Evolutionary conservation across 2,888 invertebrate genomes (phyloP).

Genomic region (Drosophila limbata): DNA sequence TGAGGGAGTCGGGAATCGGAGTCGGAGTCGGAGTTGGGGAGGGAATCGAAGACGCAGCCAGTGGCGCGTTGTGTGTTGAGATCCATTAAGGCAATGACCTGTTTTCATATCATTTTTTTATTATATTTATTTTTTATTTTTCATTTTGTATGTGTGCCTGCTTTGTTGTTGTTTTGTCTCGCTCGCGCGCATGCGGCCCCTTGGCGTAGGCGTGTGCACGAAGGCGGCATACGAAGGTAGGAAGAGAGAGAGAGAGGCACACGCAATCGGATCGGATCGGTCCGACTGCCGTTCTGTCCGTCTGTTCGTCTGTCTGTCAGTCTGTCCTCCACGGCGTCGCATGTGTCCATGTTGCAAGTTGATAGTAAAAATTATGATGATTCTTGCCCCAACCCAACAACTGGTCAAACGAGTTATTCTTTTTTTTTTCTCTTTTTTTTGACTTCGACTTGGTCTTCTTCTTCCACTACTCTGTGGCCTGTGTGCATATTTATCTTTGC

Average conservation of each 20-base stretch:
- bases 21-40: slow-evolving; percentile 11
- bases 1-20: slow-evolving; percentile 26
- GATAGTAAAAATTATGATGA: slow-evolving; percentile 82
- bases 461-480: slow-evolving; percentile 39
- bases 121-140: slow-evolving; percentile 27
- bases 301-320: slow-evolving; percentile 35
- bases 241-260: slow-evolving; percentile 46
- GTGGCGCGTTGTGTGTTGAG: slow-evolving; percentile 59
- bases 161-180: slow-evolving; percentile 82
- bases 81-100: slow-evolving; percentile 84
- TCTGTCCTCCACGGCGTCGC: slow-evolving; percentile 45
- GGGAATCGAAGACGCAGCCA: slow-evolving; percentile 34
- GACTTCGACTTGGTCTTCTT: slow-evolving; percentile 11
- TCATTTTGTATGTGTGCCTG: slow-evolving; percentile 32
- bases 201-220: slow-evolving; percentile 57
- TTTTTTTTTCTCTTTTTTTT: slow-evolving; percentile 24
- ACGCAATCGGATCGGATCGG: slow-evolving; percentile 71
- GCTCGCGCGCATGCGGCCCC: slow-evolving; percentile 48
- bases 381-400: slow-evolving; percentile 74
- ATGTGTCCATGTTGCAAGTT: slow-evolving; percentile 81
- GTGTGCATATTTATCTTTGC: slow-evolving; percentile 77
- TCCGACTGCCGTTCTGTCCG: slow-evolving; percentile 13
- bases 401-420: slow-evolving; percentile 74
- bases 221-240: slow-evolving; percentile 21
- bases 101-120: slow-evolving; percentile 81